These are phyloP conservation scores for Pachyuromys duprasi DNA, from an alignment of 2,797 vertebrate genomes.

Conservation along the genomic window DNA sequence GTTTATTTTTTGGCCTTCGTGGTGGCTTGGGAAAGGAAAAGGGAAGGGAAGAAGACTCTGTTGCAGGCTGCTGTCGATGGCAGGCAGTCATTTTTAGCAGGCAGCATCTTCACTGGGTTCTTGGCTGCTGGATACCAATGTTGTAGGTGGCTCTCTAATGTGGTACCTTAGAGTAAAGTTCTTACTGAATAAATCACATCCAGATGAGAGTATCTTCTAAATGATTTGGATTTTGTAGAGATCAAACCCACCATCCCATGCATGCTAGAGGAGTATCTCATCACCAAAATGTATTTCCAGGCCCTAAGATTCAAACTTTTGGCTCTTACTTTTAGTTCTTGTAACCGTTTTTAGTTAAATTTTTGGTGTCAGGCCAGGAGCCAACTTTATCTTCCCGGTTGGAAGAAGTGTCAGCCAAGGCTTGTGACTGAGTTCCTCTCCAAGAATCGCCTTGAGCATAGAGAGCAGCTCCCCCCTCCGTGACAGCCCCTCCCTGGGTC, in stretches of 20 bases:
- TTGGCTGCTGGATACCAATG: not conserved
- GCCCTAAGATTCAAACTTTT: not conserved
- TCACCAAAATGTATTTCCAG: not conserved
- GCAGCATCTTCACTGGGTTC: not conserved
- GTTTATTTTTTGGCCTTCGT: not conserved
- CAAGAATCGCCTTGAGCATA: not conserved
- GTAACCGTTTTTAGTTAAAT: not conserved
- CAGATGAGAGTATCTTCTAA: conserved; percentile 7
- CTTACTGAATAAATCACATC: conserved; percentile 63
- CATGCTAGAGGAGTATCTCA: too few relatives aligned
- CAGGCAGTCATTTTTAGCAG: conserved; percentile 6
- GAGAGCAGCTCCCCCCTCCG: too few relatives aligned
- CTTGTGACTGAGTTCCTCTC: not conserved
- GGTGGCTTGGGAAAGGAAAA: not conserved
- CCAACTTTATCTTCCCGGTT: not conserved
- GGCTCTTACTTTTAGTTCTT: not conserved
- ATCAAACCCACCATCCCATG: not conserved
- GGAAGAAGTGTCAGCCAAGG: not conserved
- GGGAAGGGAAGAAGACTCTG: not conserved
- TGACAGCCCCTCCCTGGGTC: not conserved
- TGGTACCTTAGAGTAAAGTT: not conserved
- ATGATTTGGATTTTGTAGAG: not conserved
- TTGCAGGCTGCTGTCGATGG: not conserved
- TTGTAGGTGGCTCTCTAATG: conserved; percentile 44
- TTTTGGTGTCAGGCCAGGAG: not conserved